Evolutionary conservation across 2,888 invertebrate genomes (phyloP), one percentile per base, ranked within the genome.

Genomic region (Dolomedes plantarius): DNA sequence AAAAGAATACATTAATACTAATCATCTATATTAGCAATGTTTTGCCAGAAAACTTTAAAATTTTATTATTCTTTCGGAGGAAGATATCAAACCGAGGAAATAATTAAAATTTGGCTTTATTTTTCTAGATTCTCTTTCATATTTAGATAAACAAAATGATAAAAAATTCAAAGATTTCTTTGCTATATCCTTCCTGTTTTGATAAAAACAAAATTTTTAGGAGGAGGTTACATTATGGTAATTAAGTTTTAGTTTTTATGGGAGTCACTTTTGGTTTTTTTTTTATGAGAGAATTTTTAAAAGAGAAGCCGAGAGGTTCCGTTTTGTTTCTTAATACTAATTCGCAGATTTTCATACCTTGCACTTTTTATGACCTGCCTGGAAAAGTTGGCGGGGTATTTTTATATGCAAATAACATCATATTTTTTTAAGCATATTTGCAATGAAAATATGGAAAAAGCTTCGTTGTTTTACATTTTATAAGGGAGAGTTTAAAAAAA

Each of bases 201-300:
- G 9, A 23, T 56, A 23, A 56, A 56, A 5, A 5, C 6, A 56
- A 56, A 5, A 5, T 6, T 19, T 56, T 23, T 23, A 23, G 11
- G 19, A 56, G 11, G 1, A 56, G 23, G 56, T 23, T 56, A 23
- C 23, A 56, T 23, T 56, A 23, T 23, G 23, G 23, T 56, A 56
- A 56, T 56, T 56, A 56, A 56, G 56, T 56, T 56, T 56, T 56
- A 3, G 56, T 56, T 56, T 56, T 56, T 56, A 23, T 56, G 23
- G 9, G 36, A 7, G 7, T 5, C 36, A 9, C 9, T 5, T 36
- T 7, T 9, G 36, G n/a, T n/a, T n/a, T n/a, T n/a, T 56, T 56
- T 56, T 56, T 23, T 56, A 56, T 23, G 19, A 56, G 2, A 56
- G 5, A 23, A 23, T n/a, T 6, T 11, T 56, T 19, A 16, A 16